Base-by-base conservation (phyloP, 2,888 invertebrate species). In the Electrophaes corylata region DNA sequence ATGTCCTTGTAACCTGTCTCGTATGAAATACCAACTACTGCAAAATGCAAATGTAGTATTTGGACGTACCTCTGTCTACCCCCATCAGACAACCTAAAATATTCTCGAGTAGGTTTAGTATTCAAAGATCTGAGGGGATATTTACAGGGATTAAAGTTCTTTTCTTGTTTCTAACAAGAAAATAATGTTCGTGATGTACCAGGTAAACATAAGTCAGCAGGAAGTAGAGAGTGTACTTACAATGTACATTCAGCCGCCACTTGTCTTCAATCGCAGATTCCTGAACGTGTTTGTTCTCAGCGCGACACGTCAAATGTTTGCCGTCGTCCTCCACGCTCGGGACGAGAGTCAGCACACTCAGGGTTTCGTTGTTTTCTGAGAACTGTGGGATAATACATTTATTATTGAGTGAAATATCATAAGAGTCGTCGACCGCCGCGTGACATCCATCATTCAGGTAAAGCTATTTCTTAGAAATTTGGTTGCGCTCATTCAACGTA, bases 241-340 rank as follows among this genome's bases (percentile, higher is more conserved):
- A 97, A 84, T 96, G 96, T 76, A 97, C 97, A 86, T 96, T 95
- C 79, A 97, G 94, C 75, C 95, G 93, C 96, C 96, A 96, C 92
- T 95, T 96, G 91, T 96, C 96, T 91, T 97, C 97, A 60, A 96
- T 93, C 65, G 95, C 95, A 68, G 96, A 96, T 86, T 95, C 95
- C 57, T 94, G 94, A 80, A 97, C 96, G 88, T 94, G 94, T 81
- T 96, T 96, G 93, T 97, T 97, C 91, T 97, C 97, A 48, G 96
- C 96, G 71, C 96, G 94, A 86, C 97, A 97, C 69, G 96, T 96
- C 88, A 97, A 94, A 92, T 96, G 96, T 92, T 96, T 96, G 72
- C 97, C 97, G 83, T 97, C 96, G 88, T 97, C 97, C 77, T 97
- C 96, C 73, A 96, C 95, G 71, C 94, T 93, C 57, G 97, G 97